phyloP scores from a whole-genome alignment of 2,888 invertebrate species.

The Atrina japonica region DNA sequence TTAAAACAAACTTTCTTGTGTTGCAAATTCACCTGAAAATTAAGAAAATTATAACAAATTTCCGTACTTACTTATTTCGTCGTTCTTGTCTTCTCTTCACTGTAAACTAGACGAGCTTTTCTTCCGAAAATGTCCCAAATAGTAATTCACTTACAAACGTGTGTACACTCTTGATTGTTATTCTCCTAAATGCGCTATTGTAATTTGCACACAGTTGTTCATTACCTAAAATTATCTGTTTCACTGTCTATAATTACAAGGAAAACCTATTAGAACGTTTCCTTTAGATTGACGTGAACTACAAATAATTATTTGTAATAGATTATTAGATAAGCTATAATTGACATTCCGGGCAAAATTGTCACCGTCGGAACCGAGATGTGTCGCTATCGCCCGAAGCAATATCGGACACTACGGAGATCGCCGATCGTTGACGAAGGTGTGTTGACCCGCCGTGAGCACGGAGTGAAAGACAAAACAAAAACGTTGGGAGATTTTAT shows the following conservation, averaged over 20 bases:
- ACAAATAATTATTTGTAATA: slow-evolving; percentile 30
- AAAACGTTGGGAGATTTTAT: not conserved
- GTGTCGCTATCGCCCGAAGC: slow-evolving; percentile 25
- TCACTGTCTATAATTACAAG: not conserved
- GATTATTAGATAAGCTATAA: slow-evolving; percentile 18
- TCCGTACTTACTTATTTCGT: no score
- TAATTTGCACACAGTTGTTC: no score
- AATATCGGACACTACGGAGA: slow-evolving; percentile 1
- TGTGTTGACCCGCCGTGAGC: slow-evolving; percentile 13
- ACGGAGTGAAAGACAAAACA: not conserved
- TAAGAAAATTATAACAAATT: no score
- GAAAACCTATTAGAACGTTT: slow-evolving; percentile 18
- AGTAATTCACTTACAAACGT: no score
- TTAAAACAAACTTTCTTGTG: no score
- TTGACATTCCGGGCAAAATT: slow-evolving; percentile 16
- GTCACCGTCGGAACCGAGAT: slow-evolving; percentile 16
- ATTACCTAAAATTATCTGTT: no score
- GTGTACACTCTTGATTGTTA: no score
- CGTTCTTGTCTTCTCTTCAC: no score
- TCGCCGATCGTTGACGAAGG: slow-evolving; percentile 6
- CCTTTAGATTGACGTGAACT: slow-evolving; percentile 24
- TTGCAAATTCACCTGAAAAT: no score
- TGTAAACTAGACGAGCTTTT: no score
- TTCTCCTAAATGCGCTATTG: no score
- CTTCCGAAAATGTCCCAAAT: no score